phyloP scores from a whole-genome alignment of 2,797 vertebrate genomes.

The Acanthornis magna region DNA sequence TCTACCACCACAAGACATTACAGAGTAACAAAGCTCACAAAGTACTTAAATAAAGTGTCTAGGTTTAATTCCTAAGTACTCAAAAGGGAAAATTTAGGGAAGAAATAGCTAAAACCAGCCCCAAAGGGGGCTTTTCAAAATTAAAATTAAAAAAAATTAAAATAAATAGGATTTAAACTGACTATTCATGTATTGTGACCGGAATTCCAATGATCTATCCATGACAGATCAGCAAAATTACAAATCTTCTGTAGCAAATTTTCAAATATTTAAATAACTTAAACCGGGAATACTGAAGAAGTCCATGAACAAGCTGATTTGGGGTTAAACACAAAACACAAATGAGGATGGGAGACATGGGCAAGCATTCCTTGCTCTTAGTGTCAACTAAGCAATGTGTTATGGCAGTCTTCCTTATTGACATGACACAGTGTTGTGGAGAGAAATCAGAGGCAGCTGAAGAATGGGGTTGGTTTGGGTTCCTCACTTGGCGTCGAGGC shows the following conservation, averaged over 20 bases:
- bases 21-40: conserved; percentile 78
- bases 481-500: conserved; percentile 89
- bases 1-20: conserved; percentile 77
- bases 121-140: conserved; percentile 57
- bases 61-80: conserved; percentile 79
- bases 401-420: conserved; percentile 84
- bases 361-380: conserved; percentile 77
- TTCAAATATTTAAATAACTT: conserved; percentile 79
- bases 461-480: conserved; percentile 53
- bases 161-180: conserved; percentile 81
- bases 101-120: conserved; percentile 70
- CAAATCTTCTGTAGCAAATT: conserved; percentile 65
- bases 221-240: conserved; percentile 64
- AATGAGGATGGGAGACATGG: conserved; percentile 68
- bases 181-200: conserved; percentile 68
- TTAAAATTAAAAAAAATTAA: conserved; percentile 71
- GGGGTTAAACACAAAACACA: conserved; percentile 61
- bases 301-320: conserved; percentile 61
- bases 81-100: conserved; percentile 71
- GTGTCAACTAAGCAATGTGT: conserved; percentile 74
- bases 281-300: conserved; percentile 64
- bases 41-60: conserved; percentile 81
- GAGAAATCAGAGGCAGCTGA: conserved; percentile 85
- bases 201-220: conserved; percentile 73
- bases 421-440: conserved; percentile 96